A percentile compares a stretch with the other conserved stretches of the same genome.
These are phyloP conservation scores for Plutomurus gul DNA, from an alignment of 1,140 invertebrate genomes.

Conservation along the genomic window DNA sequence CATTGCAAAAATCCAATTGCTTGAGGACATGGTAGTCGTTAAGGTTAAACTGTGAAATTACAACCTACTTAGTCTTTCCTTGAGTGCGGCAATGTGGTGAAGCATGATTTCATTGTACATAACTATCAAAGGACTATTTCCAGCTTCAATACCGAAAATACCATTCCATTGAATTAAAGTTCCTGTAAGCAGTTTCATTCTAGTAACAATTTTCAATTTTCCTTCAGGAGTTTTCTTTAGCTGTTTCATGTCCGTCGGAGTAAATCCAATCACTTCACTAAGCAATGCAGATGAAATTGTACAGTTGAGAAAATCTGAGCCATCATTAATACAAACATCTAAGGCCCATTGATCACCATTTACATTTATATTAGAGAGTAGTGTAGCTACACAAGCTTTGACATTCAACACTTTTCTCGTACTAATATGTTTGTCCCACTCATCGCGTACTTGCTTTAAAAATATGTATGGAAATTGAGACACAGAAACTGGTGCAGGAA, in stretches of 20 bases:
- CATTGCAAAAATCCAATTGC: no score
- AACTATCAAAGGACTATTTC: neutral
- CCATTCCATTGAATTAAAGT: conserved; percentile 38
- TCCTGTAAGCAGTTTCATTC: conserved; percentile 3
- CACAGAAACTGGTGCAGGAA: neutral
- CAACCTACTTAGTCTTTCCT: no score
- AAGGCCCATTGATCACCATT: conserved; percentile 36
- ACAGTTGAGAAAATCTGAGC: conserved; percentile 43
- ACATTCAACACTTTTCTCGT: conserved; percentile 25
- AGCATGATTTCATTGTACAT: neutral
- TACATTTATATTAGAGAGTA: conserved; percentile 38
- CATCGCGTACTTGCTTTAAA: conserved; percentile 18
- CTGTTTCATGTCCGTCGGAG: conserved; percentile 40
- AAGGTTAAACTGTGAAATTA: no score
- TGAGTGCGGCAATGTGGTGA: neutral
- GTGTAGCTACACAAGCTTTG: conserved; percentile 45
- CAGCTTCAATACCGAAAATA: conserved; percentile 29
- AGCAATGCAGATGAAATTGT: conserved; percentile 8
- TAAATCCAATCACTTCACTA: conserved; percentile 40
- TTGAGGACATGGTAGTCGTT: no score
- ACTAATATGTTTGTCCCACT: neutral
- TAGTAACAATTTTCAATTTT: conserved; percentile 27
- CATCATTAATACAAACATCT: conserved; percentile 41
- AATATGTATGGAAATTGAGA: conserved; percentile 33
- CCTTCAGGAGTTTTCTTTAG: conserved; percentile 32